Base-by-base conservation (phyloP, 2,797 vertebrate genomes). In the Anguilla anguilla region DNA sequence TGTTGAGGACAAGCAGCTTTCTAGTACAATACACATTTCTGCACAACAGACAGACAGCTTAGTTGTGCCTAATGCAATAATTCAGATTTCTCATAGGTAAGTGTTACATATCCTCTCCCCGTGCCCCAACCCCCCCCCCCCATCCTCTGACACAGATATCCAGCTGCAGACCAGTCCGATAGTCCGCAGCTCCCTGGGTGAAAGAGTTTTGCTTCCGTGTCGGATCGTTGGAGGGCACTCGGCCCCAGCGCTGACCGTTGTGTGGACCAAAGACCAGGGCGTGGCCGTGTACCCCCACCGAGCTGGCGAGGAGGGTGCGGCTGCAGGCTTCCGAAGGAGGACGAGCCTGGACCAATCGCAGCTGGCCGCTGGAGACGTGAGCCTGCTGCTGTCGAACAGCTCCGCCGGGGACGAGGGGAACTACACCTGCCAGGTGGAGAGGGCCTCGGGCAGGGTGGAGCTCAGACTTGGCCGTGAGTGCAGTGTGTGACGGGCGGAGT, bases 311-410 rank as follows among this genome's bases (percentile, higher is more conserved):
- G 43, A 22, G 46, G 43, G 51, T 2, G 79, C 13, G 25, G 79
- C 31, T 9, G 5, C 43, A n/a, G 43, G 79, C 79, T 82, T 82
- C 46, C 6, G 25, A 39, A 13, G 19, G 39, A 81, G 43, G 39
- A 39, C 5, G 4, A 81, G 39, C 35, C 35, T 81, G 77, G 77
- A 81, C 39, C 35, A 81, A 81, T 43, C 15, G 39, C 35, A 46
- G 35, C 77, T 81, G 77, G 77, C 46, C 43, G 15, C 17, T 49
- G 77, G 77, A 81, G 39, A 81, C 35, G 77, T 81, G 77, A 81
- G 39, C 39, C 39, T 81, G 77, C 35, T 81, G 13, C 7, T 81
- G 15, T 81, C 77, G 22, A 49, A 81, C 39, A 2, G 19, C 39
- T 81, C 77, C 77, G 1, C 39, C 77, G 39, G 6, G 39, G 77